Evolutionary conservation across 2,797 vertebrate genomes (phyloP), one percentile per base, ranked within the genome.

Genomic region (Cossypha polioptera): DNA sequence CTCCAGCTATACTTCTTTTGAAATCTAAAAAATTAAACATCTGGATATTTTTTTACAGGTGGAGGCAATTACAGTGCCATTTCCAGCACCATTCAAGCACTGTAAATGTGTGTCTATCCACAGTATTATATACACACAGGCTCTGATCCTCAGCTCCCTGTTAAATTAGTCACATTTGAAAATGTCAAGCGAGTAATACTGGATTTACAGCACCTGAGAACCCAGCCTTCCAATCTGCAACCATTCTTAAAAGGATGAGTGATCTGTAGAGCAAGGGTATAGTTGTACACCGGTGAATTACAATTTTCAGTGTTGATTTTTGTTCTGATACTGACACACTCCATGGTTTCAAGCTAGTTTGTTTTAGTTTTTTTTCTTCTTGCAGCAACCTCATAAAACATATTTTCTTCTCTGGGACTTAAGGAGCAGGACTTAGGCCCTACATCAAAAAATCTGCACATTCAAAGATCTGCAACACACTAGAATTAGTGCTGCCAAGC

Each of bases 1-100:
- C 67, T 95, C 76, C n/a, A 74, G 85, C 22, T 29, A 76, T 21
- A 69, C 11, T 67, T 63, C 65, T 78, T 91, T 36, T 57, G 63
- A 94, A 90, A 95, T 66, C 42, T 54, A 76, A 78, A 86, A 59
- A 89, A 55, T 68, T 76, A 71, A 93, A 91, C 85, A 94, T 91
- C 75, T 90, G 79, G 71, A 57, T 76, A 78, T 82, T 86, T 42
- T 74, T 89, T 91, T 69, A 57, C 77, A 92, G 81, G 71, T 87
- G 74, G 47, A 43, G 62, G n/a, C 63, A 89, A 93, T 96, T 93
- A 92, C 4, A 77, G 36, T 5, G 24, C 54, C 33, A 14, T 88
- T 91, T 75, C 42, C 42, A 42, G 42, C 42, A 18, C 42, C 17
- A 42, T 42, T 48, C 90, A 89, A 93, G 80, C 79, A 88, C 61